Evolutionary conservation across 1,140 invertebrate genomes (phyloP), one percentile per base, ranked within the genome.

Genomic region (Triops cancriformis): DNA sequence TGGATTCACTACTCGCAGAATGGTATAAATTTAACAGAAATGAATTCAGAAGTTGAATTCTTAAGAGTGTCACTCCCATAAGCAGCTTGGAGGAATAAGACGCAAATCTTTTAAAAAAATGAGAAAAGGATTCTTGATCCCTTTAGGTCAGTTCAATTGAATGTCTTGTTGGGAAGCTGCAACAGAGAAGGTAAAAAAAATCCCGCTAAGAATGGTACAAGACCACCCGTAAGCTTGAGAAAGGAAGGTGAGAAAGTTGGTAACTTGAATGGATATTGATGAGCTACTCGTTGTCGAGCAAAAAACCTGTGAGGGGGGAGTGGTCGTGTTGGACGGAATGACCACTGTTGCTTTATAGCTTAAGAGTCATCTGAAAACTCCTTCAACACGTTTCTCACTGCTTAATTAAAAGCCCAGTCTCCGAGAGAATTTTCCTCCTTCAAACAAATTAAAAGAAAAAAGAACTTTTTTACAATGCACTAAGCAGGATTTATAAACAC

Each of bases 241-340:
- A 37, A 64, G 6, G 51, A 64, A 64, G n/a, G 51, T 64, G 51
- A 64, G 51, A 64, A 64, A 64, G 51, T 64, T 64, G 9, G 18
- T 64, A 23, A 64, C 51, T 37, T 64, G 51, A 64, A 64, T 64
- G 51, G 51, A 64, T 64, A 64, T 64, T 64, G 51, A 64, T 64
- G 51, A 64, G 51, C 51, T 64, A 64, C 51, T 64, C 51, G 14
- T n/a, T 64, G 51, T 64, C 14, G 51, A 7, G 31, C 7, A 37
- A 64, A 18, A 64, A 64, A 64, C 9, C 23, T 64, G 2, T 7
- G 31, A 4, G 31, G 31, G n/a, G 51, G 51, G 51, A 14, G 51
- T 64, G 51, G 14, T 64, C 51, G 10, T 64, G 9, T 64, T 64
- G 10, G 31, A 64, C 51, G 51, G 51, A n/a, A 64, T 64, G 10